These are phyloP conservation scores for Abrostola triplasia DNA, from an alignment of 2,888 invertebrate genomes.

Conservation along the genomic window DNA sequence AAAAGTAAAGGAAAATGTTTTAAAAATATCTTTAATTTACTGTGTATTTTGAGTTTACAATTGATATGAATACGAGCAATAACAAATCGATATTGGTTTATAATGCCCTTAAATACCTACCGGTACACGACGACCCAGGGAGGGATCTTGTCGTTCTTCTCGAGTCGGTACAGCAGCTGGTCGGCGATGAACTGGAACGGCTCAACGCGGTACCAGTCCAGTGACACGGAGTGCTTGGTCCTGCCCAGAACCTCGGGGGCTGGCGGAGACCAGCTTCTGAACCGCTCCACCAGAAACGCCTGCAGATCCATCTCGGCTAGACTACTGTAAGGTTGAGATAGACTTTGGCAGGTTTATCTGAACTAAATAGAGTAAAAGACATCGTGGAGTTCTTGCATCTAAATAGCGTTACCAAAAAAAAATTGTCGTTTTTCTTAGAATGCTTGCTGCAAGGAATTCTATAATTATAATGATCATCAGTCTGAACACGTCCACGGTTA, in stretches of 20 bases:
- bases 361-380: too few relatives aligned
- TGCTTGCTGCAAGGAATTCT: too few relatives aligned
- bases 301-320: constrained; percentile 61
- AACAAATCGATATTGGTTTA: not conserved
- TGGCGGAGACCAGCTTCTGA: constrained; percentile 68
- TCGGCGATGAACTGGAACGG: constrained; percentile 67
- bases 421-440: too few relatives aligned
- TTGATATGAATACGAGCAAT: not conserved
- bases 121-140: constrained; percentile 79
- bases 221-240: constrained; percentile 65
- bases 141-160: constrained; percentile 79
- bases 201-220: constrained; percentile 65
- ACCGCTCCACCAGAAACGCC: constrained; percentile 59
- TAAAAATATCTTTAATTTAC: too few relatives aligned
- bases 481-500: too few relatives aligned
- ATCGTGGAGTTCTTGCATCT: too few relatives aligned
- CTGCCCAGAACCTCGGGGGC: constrained; percentile 66
- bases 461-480: too few relatives aligned
- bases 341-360: too few relatives aligned
- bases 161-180: constrained; percentile 71
- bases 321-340: not conserved
- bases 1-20: too few relatives aligned
- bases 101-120: constrained; percentile 52
- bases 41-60: not conserved
- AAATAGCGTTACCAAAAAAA: too few relatives aligned